Percentiles rank a stretch among this genome's conserved stretches.
Evolutionary conservation across 2,888 invertebrate species (phyloP).

Genomic region (Andrena fulva): DNA sequence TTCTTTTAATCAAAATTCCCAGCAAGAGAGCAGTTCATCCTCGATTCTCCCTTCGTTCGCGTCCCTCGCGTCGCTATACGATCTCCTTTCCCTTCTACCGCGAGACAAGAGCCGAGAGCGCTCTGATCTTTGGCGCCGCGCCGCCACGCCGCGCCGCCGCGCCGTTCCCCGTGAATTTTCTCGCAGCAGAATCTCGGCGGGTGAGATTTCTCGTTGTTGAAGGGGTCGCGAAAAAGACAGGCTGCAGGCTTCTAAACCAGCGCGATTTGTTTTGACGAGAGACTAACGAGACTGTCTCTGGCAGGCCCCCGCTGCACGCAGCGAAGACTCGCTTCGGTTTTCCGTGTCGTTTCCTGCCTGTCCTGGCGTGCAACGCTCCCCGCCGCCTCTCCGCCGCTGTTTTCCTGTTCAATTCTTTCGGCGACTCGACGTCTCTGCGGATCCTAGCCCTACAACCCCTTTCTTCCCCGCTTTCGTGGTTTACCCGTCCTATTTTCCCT

Average conservation of each 20-base stretch:
- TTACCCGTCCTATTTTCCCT: too few species aligned
- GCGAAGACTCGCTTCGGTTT: slow-evolving; percentile 18
- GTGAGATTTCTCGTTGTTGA: slow-evolving; percentile 12
- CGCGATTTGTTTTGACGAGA: slow-evolving; percentile 71
- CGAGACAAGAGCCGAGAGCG: too few species aligned
- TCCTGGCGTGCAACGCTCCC: slow-evolving; percentile 9
- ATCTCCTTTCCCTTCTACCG: background rate
- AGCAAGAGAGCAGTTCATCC: background rate
- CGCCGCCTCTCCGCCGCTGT: background rate
- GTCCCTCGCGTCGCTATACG: background rate
- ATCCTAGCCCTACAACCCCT: background rate
- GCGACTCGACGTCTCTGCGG: background rate
- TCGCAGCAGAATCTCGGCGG: background rate
- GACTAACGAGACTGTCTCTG: slow-evolving; percentile 70
- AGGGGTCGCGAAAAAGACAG: background rate
- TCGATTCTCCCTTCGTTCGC: background rate
- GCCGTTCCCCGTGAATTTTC: background rate
- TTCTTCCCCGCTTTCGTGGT: background rate
- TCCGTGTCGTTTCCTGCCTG: slow-evolving; percentile 42
- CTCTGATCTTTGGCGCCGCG: background rate
- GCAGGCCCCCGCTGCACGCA: slow-evolving; percentile 44
- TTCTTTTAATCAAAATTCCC: background rate
- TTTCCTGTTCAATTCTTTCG: background rate
- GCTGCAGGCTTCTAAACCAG: slow-evolving; percentile 51
- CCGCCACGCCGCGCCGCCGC: too few species aligned